Evolutionary conservation across 2,888 invertebrate genomes (phyloP), one percentile per base, ranked within the genome.

Genomic region (Boloria euphrosyne): DNA sequence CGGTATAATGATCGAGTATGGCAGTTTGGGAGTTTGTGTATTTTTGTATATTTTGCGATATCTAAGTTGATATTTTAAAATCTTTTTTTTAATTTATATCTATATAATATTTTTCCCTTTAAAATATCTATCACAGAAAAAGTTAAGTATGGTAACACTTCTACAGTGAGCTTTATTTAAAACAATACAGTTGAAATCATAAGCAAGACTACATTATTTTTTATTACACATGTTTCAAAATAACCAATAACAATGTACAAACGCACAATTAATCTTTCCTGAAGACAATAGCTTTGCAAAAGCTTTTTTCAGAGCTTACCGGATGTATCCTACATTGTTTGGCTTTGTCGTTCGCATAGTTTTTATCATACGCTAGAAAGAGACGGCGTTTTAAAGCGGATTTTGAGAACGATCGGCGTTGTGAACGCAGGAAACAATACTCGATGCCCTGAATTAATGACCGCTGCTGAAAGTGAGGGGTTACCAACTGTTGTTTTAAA

Each of bases 381-480:
- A 69, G 85, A 81, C 52, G 43, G 73, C 73, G 75, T 82, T 85
- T 84, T 84, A 85, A 85, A 87, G 84, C 84, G 81, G 79, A 86
- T 86, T 87, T 87, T 85, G 88, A 83, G 86, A 82, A 80, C 82
- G 80, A 83, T 84, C 81, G 86, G 79, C 83, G 81, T 80, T 81
- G 82, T 81, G 82, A 82, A 79, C 74, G 80, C 90, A 88, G 91
- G 91, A 91, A 90, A 90, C 89, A 90, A 90, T 90, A 90, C 90
- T 90, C 90, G 87, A 91, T 87, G 83, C 85, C 76, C 80, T 82
- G 87, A 88, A 91, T 91, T 89, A 91, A 90, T 89, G 88, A 82
- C 86, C 79, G 76, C 84, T 80, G 83, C 80, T 78, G 79, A 76
- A 77, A 73, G 70, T 55, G 86, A 82, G 83, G 75, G 77, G 79